Evolutionary conservation across 2,797 vertebrate species (phyloP), one percentile per base, ranked within the genome.

Genomic region (Simalia tracyae): DNA sequence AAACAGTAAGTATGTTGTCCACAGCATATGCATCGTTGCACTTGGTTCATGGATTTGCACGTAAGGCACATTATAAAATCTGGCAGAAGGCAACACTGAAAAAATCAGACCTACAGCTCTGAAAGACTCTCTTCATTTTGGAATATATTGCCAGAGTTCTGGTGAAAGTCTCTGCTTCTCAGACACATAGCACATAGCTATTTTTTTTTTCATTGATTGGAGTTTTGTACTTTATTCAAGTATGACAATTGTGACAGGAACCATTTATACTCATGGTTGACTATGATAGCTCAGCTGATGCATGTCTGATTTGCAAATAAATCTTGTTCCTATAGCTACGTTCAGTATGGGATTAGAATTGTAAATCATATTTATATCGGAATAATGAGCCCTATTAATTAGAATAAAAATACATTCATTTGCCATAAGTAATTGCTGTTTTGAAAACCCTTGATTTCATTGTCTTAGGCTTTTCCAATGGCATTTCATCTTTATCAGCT

Each of bases 401-500:
- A 14, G 42, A 88, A 24, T 46, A 31, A 88, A 64, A 50, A 88
- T 46, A 54, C 5, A 12, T 22, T 86, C 22, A 42, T 76, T 76
- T 42, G 19, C 72, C 36, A 76, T 42, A 76, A 7, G 10, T 42
- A 24, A 76, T 42, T 76, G 72, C 72, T 76, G 7, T 22, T 42
- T 76, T 66, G 72, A 63, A 72, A 92, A 59, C 0, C 8, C 12
- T 6, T 81, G 63, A 91, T 5, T 3, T 46, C 10, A 64, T 1
- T 68, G 3, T 90, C 5, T 1, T 31, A 89, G 81, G 26, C 2
- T 91, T 93, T 94, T 94, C 36, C 89, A 11, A 84, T 2, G 84
- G 46, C 94, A 89, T 90, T 84, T 87, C 56, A 92, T 60, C 28
- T 19, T 90, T 93, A 94, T 95, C 92, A 91, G 22, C 54, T 90